Percentiles rank a stretch among this genome's conserved stretches.
These are phyloP conservation scores for Scolanthus callimorphus DNA, from an alignment of 92 coral and sea anemone species.

Conservation along the genomic window DNA sequence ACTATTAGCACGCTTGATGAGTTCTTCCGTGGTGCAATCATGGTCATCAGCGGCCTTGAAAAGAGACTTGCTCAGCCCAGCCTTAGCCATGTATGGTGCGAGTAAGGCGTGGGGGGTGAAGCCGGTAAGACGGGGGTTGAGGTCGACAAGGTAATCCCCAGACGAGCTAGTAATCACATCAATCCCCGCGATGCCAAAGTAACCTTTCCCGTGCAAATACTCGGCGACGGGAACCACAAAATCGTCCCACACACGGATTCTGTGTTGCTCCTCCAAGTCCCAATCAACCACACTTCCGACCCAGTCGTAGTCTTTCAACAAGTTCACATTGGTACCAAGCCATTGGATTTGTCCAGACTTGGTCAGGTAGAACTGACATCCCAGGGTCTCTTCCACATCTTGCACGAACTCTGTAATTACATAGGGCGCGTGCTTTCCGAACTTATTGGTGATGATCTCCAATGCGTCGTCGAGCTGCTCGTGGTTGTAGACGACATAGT, in stretches of 20 bases:
- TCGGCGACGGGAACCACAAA: conserved; percentile 56
- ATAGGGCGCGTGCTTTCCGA: conserved; percentile 25
- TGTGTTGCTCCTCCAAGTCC: conserved; percentile 55
- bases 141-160: conserved; percentile 65
- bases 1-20: conserved; percentile 13
- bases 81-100: conserved; percentile 60
- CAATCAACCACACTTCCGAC: conserved; percentile 65
- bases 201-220: conserved; percentile 56
- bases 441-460: conserved; percentile 19
- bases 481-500: conserved; percentile 37
- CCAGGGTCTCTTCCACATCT: conserved; percentile 49
- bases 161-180: conserved; percentile 47
- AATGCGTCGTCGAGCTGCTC: conserved; percentile 17
- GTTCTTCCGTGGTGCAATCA: conserved; percentile 27
- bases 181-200: conserved; percentile 70
- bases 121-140: conserved; percentile 69
- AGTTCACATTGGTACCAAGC: conserved; percentile 56
- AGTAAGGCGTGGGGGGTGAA: conserved; percentile 58
- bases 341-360: conserved; percentile 52
- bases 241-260: conserved; percentile 35
- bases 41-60: conserved; percentile 38
- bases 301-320: conserved; percentile 43
- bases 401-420: conserved; percentile 45
- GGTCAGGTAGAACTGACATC: conserved; percentile 63
- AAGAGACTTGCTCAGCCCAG: conserved; percentile 39